Evolutionary conservation across 2,888 invertebrate genomes (phyloP).

Genomic region (Amphipoea lucens): DNA sequence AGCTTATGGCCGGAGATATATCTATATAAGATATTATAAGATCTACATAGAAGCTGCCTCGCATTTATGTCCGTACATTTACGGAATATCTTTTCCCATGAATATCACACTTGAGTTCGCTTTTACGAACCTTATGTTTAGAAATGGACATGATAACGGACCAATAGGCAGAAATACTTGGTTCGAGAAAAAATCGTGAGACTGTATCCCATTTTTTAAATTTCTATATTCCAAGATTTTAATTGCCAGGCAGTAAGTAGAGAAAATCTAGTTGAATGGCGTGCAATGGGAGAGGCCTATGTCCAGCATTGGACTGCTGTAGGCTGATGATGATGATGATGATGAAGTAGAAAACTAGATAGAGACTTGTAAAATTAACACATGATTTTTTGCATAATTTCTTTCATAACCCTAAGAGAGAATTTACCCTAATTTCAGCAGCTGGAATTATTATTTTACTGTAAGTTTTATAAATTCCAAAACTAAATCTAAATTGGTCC

Average conservation of each 20-base stretch:
- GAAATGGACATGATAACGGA: background rate
- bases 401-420: background rate
- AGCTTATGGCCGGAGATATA: background rate
- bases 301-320: background rate
- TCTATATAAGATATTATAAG: background rate
- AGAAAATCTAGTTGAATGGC: accelerated
- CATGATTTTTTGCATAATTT: background rate
- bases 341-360: background rate
- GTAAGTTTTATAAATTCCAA: constrained; percentile 1
- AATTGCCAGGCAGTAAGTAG: background rate
- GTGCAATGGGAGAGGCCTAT: background rate
- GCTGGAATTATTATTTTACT: background rate
- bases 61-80: background rate
- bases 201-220: background rate
- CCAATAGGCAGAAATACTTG: background rate
- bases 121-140: background rate
- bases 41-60: background rate
- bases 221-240: background rate
- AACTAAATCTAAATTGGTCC: constrained; percentile 43
- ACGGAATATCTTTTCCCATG: background rate
- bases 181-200: background rate
- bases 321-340: background rate
- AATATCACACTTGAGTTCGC: background rate
- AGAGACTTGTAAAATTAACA: background rate
- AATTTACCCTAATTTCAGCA: constrained; percentile 30